Percentiles rank a stretch among this genome's conserved stretches.
Evolutionary conservation across 2,888 invertebrate genomes (phyloP).

Genomic region (Dryococelus australis): DNA sequence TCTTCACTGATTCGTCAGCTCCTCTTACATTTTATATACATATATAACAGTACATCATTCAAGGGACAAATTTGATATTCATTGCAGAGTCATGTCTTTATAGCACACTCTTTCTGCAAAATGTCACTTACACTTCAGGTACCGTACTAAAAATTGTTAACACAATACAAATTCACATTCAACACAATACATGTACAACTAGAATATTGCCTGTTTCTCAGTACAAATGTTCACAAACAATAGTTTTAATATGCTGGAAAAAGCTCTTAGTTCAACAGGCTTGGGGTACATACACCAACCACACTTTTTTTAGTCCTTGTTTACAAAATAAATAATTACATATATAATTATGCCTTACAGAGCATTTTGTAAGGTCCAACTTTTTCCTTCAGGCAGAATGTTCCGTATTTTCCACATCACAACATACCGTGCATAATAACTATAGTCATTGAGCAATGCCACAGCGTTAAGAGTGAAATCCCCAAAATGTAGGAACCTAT

Average conservation of each 20-base stretch:
- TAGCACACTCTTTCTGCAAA: not conserved
- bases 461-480: not conserved
- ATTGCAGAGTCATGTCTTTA: not conserved
- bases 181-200: not conserved
- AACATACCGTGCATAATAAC: not conserved
- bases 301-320: not conserved
- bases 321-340: slow-evolving; percentile 4
- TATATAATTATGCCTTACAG: not conserved
- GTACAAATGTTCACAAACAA: not conserved
- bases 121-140: not conserved
- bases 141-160: not conserved
- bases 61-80: not conserved
- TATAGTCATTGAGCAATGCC: not conserved
- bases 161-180: not conserved
- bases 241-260: not conserved
- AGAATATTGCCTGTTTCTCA: not conserved
- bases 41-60: not conserved
- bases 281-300: no score
- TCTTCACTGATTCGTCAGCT: not conserved
- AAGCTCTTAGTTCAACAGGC: not conserved
- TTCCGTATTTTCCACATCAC: not conserved
- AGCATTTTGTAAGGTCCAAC: not conserved
- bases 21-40: not conserved
- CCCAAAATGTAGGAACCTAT: not conserved
- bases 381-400: not conserved